Percentiles rank a stretch among this genome's conserved stretches.
Conservation (phyloP, 2,797 vertebrate genomes). For the Sarcoramphus papa region DNA sequence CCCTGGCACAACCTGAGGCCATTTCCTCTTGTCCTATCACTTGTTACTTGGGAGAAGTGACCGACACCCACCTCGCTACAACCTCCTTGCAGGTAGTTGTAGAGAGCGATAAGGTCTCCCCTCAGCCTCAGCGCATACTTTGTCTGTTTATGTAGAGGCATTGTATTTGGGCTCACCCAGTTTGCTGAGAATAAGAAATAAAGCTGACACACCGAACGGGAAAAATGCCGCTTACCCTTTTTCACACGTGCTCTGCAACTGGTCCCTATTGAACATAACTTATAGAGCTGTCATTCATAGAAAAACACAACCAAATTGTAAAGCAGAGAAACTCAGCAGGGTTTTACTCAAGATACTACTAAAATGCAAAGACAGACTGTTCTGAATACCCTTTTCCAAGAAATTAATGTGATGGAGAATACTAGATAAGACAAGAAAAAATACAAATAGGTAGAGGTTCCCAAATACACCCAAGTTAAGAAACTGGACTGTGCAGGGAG, state of each 20-base stretch:
- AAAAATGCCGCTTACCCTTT: not conserved
- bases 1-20: too few species aligned
- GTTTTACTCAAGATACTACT: not conserved
- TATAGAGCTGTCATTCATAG: not conserved
- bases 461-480: not conserved
- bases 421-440: not conserved
- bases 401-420: not conserved
- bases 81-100: too few species aligned
- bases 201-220: not conserved
- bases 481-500: too few species aligned
- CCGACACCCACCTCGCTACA: too few species aligned
- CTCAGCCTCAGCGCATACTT: not conserved
- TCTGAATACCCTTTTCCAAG: not conserved
- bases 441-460: not conserved
- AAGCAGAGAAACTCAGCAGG: not conserved
- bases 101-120: rapidly evolving
- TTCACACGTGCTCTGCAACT: not conserved
- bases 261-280: not conserved
- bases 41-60: too few species aligned
- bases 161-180: not conserved
- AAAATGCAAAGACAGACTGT: not conserved
- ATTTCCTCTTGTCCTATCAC: too few species aligned
- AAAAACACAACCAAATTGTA: not conserved
- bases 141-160: not conserved
- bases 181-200: not conserved